phyloP scores from a whole-genome alignment of 2,888 invertebrate genomes.

The Drosophila peninsularis region DNA sequence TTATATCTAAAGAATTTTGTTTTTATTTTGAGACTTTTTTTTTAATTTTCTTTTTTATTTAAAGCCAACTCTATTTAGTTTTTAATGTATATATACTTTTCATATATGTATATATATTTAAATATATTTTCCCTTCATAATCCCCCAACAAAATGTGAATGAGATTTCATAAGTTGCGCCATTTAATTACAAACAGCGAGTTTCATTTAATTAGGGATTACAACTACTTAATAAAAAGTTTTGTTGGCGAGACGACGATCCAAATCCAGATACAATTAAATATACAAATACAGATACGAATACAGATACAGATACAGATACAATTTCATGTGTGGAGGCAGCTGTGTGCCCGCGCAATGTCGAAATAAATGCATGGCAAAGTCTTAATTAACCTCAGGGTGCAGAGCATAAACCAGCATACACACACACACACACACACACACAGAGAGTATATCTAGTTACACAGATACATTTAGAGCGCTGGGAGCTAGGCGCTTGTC shows the following conservation, averaged over 20 bases:
- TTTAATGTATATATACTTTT: too few relatives aligned
- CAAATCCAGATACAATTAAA: conserved; percentile 17
- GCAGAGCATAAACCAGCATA: conserved; percentile 64
- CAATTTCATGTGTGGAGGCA: conserved; percentile 4
- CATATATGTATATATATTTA: neutral
- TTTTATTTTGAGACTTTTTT: too few relatives aligned
- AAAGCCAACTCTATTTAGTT: too few relatives aligned
- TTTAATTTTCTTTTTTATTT: neutral
- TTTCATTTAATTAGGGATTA: conserved; percentile 75
- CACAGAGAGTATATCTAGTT: neutral
- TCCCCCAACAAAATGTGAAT: conserved; percentile 18
- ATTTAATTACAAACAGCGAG: conserved; percentile 60
- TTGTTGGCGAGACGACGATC: conserved; percentile 37
- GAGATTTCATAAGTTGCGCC: conserved; percentile 19
- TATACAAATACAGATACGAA: conserved; percentile 4
- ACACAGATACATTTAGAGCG: conserved; percentile 12
- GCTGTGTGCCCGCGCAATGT: conserved; percentile 38
- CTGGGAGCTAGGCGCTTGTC: conserved; percentile 28
- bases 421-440: conserved; percentile 12
- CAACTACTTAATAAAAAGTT: conserved; percentile 64
- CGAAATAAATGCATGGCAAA: conserved; percentile 75
- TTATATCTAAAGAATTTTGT: too few relatives aligned
- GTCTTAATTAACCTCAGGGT: conserved; percentile 77
- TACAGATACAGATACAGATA: conserved; percentile 11
- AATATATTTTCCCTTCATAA: conserved; percentile 9